Evolutionary conservation across 2,797 vertebrate species (phyloP).

Genomic region (Botia kubotai): DNA sequence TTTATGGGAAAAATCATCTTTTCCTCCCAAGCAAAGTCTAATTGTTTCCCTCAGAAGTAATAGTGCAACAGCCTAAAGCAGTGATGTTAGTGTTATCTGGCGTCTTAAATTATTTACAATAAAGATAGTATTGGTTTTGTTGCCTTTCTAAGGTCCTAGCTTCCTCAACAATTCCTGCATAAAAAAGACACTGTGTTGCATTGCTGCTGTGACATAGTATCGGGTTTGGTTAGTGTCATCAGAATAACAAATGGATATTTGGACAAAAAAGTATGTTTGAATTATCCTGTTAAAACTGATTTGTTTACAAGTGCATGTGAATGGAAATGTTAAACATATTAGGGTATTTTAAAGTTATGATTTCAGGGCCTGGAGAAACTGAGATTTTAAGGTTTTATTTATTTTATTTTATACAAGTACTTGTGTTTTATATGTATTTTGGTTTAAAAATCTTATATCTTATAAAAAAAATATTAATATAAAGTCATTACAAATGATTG

Average conservation of each 20-base stretch:
- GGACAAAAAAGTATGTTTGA: neutral
- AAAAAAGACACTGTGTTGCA: neutral
- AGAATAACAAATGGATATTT: neutral
- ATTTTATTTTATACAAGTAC: no score
- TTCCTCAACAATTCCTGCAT: neutral
- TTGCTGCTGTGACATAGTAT: neutral
- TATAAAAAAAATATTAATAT: neutral
- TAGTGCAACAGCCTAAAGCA: neutral
- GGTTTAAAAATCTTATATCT: no score
- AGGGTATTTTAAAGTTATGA: no score
- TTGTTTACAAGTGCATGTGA: neutral
- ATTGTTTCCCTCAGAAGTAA: neutral
- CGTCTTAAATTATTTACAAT: neutral
- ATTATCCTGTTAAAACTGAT: neutral
- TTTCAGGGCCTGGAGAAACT: no score
- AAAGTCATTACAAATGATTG: neutral
- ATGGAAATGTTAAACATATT: no score
- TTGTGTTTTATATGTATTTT: no score
- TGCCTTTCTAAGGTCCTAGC: neutral
- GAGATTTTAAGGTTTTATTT: no score
- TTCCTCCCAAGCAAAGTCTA: neutral
- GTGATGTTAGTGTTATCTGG: neutral
- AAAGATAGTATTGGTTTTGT: neutral
- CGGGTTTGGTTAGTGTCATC: neutral
- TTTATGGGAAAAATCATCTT: neutral